A percentile compares a stretch with the other conserved stretches of the same genome.
These are phyloP conservation scores for Beaufortia kweichowensis DNA, from an alignment of 2,113 vertebrate species.

Conservation along the genomic window DNA sequence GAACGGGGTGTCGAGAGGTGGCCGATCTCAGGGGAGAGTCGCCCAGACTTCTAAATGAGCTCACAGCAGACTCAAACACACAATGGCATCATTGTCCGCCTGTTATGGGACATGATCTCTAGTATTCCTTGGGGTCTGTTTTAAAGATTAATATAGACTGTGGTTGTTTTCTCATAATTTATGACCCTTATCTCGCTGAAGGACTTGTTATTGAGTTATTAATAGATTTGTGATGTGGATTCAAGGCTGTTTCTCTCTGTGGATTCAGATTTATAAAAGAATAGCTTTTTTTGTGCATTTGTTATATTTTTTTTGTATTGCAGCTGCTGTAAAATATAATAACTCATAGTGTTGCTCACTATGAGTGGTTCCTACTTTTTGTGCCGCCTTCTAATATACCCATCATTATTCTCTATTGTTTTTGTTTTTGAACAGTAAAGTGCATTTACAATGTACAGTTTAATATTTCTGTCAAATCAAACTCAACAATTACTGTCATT, in stretches of 20 bases:
- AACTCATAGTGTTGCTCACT: background rate
- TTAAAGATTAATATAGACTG: constrained; percentile 40
- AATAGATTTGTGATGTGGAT: constrained; percentile 42
- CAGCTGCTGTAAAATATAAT: background rate
- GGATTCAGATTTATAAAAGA: background rate
- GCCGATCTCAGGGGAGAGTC: constrained; percentile 68
- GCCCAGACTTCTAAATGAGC: constrained; percentile 73
- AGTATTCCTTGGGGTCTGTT: constrained; percentile 41
- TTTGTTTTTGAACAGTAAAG: background rate
- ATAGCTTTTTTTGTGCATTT: background rate
- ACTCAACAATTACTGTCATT: background rate
- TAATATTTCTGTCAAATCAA: background rate
- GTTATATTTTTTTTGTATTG: background rate
- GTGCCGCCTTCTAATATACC: background rate
- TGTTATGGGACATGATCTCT: constrained; percentile 37
- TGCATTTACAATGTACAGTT: background rate
- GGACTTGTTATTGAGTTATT: constrained; percentile 47
- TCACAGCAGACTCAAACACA: constrained; percentile 43
- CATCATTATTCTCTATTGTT: background rate
- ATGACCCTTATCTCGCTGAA: constrained; percentile 30
- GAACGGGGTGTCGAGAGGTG: constrained; percentile 50
- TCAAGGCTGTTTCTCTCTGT: background rate
- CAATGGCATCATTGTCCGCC: constrained; percentile 32
- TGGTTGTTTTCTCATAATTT: constrained; percentile 38
- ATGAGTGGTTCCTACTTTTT: background rate